phyloP scores from a whole-genome alignment of 1,140 invertebrate species.

The Zaprionus ghesquierei region DNA sequence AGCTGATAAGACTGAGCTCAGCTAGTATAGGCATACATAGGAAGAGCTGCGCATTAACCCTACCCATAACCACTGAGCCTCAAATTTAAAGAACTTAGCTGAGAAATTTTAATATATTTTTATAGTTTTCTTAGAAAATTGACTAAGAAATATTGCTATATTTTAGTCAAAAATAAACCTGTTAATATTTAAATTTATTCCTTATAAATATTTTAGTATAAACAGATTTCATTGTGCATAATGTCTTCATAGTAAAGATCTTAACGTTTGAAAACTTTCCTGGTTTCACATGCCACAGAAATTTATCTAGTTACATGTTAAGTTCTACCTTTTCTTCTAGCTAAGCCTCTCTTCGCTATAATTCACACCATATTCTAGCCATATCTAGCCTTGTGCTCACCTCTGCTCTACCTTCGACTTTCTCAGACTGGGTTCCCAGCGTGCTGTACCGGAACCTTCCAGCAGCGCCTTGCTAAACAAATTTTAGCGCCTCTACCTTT shows the following conservation, averaged over 20 bases:
- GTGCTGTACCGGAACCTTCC: slow-evolving; percentile 30
- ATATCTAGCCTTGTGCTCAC: slow-evolving; percentile 17
- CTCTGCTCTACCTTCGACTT: slow-evolving; percentile 60
- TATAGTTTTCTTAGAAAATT: too few relatives aligned
- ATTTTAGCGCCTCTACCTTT: slow-evolving; percentile 62
- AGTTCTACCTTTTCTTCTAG: too few relatives aligned
- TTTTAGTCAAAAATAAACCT: too few relatives aligned
- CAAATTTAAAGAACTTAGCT: background rate
- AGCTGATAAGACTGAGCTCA: background rate
- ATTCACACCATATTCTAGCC: slow-evolving; percentile 14
- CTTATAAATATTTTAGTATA: too few relatives aligned
- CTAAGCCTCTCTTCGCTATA: background rate
- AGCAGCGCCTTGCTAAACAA: slow-evolving; percentile 44
- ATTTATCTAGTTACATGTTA: too few relatives aligned
- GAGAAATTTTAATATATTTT: background rate
- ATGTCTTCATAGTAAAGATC: too few relatives aligned
- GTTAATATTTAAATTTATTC: too few relatives aligned
- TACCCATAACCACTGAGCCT: background rate
- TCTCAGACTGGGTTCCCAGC: slow-evolving; percentile 47
- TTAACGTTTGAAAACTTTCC: too few relatives aligned
- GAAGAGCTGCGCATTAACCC: background rate
- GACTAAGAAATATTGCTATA: too few relatives aligned
- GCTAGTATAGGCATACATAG: background rate
- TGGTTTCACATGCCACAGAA: too few relatives aligned
- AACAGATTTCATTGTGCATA: too few relatives aligned